Evolutionary conservation across 2,888 invertebrate genomes (phyloP), one percentile per base, ranked within the genome.

Genomic region (Priocnemis perturbator): DNA sequence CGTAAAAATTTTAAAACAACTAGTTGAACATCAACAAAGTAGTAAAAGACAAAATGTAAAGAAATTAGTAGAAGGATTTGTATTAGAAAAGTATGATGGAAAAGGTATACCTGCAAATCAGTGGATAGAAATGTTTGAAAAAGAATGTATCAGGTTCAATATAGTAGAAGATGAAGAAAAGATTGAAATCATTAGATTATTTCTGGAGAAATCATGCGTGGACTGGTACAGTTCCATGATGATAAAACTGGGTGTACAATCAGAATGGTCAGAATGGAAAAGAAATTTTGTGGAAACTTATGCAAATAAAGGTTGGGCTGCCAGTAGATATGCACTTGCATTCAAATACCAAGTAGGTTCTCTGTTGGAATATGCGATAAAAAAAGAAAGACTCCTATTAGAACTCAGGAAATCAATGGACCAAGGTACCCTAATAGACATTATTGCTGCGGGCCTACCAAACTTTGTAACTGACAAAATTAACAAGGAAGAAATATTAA

Each of bases 31-130:
- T 64, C 66, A 73, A 44, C 58, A 64, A 52, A 62, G 69, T 61
- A 64, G 64, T 69, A 26, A 3, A 26, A 26, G 7, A 26, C 62
- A 64, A 37, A 78, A 77, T 69, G 50, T 77, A 65, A 76, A 68
- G 64, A 76, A 59, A 57, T 69, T 57, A 45, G 20, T 14, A 53
- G 53, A 20, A 53, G 53, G 20, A 23, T 55, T 55, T 11, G 55
- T 55, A 14, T 23, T 55, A 15, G 23, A 55, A 55, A 55, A 55
- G 15, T 55, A 23, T 23, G 15, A 2, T 15, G 55, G 26, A n/a
- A 23, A 55, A 15, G 23, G n/a, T 14, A n/a, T 4, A 1, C 21
- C 11, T 23, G 55, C 3, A 23, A 21, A 0, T 55, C 55, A 55
- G 26, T 55, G 26, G 55, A 23, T 23, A 23, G n/a, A n/a, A n/a